These are phyloP conservation scores for Aphis gossypii DNA, from an alignment of 1,140 invertebrate genomes.

Conservation along the genomic window DNA sequence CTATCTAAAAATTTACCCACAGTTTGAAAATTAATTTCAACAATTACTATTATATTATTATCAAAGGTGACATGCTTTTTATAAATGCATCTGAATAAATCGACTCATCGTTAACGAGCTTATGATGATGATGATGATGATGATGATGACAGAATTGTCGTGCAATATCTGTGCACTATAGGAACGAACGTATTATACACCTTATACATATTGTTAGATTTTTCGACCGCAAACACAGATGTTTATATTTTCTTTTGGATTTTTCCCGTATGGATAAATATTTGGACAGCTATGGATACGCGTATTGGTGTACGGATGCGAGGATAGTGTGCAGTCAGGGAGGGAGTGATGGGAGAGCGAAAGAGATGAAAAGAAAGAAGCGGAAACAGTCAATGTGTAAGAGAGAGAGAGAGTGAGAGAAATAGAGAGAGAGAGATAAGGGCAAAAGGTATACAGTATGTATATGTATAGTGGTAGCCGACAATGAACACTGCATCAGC, in stretches of 20 bases:
- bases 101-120: neutral
- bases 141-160: neutral
- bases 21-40: neutral
- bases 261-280: constrained; percentile 51
- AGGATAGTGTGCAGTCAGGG: neutral
- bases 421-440: neutral
- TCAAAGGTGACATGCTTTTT: neutral
- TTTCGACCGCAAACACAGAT: constrained; percentile 52
- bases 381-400: neutral
- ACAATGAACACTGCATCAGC: constrained; percentile 40
- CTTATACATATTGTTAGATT: neutral
- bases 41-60: neutral
- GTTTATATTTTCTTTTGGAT: constrained; percentile 51
- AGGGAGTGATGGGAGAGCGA: neutral
- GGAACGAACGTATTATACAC: neutral
- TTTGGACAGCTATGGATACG: constrained; percentile 47
- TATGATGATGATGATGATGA: neutral
- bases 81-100: neutral
- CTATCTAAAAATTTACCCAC: neutral
- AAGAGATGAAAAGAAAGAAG: neutral
- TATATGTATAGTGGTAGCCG: neutral
- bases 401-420: neutral
- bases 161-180: neutral
- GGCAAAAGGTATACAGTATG: neutral
- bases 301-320: neutral